Conservation (phyloP, 2,797 vertebrate species). For the Lerista edwardsae region DNA sequence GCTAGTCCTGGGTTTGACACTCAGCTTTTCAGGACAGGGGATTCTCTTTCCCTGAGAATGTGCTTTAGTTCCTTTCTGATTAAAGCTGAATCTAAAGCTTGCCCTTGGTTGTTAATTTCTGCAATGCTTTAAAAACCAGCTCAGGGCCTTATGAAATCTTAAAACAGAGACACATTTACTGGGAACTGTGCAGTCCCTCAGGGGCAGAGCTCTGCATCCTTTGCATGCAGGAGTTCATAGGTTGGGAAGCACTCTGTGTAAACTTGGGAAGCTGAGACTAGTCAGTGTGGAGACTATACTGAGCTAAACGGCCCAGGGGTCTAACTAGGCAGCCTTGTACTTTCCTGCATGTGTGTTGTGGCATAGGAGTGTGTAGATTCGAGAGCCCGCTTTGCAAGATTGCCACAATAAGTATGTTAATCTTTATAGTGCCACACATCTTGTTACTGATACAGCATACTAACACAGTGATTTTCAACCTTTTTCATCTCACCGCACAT, state of each 20-base stretch:
- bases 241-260: no score
- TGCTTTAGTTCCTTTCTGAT: not conserved
- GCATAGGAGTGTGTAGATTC: not conserved
- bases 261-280: no score
- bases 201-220: no score
- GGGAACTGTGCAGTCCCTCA: no score
- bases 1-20: not conserved
- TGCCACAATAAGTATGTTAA: not conserved
- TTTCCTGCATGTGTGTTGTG: no score
- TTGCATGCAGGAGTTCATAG: no score
- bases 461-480: no score
- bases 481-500: no score
- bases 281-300: no score
- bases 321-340: no score
- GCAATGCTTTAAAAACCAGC: not conserved
- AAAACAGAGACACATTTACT: not conserved
- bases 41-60: not conserved
- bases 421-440: not conserved
- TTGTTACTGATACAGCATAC: not conserved
- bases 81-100: not conserved
- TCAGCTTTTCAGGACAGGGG: not conserved
- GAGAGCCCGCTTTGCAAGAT: not conserved
- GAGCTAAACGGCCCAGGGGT: no score
- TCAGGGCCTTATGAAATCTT: not conserved
- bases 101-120: not conserved